phyloP scores from a whole-genome alignment of 2,113 vertebrate species.

The Galemys pyrenaicus region DNA sequence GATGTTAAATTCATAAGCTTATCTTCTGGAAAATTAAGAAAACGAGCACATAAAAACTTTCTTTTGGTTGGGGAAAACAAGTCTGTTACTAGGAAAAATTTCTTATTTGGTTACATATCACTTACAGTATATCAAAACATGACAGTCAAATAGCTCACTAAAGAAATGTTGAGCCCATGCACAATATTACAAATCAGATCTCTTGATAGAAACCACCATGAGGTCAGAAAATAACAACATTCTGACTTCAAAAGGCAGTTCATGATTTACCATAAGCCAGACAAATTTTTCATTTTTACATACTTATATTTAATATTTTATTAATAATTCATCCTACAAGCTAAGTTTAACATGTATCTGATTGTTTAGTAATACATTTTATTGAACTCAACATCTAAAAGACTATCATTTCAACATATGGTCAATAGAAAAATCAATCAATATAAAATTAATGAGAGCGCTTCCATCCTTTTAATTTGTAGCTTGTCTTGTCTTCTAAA shows the following conservation, averaged over 20 bases:
- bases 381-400: conserved; percentile 38
- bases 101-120: conserved; percentile 50
- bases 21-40: conserved; percentile 50
- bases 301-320: conserved; percentile 33
- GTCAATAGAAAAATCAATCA: background rate
- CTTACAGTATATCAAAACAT: conserved; percentile 60
- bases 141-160: conserved; percentile 51
- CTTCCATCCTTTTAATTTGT: conserved; percentile 7
- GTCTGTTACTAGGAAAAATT: conserved; percentile 54
- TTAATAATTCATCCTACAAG: conserved; percentile 39
- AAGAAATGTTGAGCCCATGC: conserved; percentile 46
- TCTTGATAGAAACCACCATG: conserved; percentile 19
- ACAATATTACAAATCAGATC: conserved; percentile 42
- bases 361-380: conserved; percentile 14
- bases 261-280: conserved; percentile 18
- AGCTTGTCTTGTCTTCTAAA: background rate
- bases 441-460: background rate
- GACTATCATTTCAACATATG: background rate
- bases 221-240: conserved; percentile 47
- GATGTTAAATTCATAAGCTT: conserved; percentile 44
- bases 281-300: conserved; percentile 55
- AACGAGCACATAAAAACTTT: conserved; percentile 44
- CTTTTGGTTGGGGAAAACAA: conserved; percentile 60
- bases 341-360: background rate
- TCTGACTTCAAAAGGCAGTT: conserved; percentile 59